phyloP scores from a whole-genome alignment of 2,113 vertebrate genomes.

The Boleophthalmus pectinirostris region DNA sequence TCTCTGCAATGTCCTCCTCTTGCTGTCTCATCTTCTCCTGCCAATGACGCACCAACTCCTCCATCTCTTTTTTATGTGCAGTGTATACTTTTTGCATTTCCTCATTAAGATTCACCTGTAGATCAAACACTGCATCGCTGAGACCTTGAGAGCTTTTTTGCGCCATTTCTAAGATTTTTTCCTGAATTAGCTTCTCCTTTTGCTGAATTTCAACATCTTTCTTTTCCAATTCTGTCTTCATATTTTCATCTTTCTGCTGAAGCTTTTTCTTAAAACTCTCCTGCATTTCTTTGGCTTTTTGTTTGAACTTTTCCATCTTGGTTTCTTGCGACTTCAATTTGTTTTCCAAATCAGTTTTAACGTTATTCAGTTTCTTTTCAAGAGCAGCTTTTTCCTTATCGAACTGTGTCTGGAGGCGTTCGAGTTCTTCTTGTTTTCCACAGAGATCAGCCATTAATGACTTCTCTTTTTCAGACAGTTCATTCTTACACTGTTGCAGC shows the following conservation, averaged over 20 bases:
- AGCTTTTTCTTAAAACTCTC: slow-evolving; percentile 88
- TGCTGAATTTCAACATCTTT: slow-evolving; percentile 83
- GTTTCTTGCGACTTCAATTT: slow-evolving; percentile 87
- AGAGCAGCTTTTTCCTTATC: slow-evolving; percentile 76
- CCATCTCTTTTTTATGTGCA: slow-evolving; percentile 75
- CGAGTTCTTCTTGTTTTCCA: slow-evolving; percentile 72
- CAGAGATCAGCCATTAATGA: slow-evolving; percentile 68
- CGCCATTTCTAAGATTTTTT: slow-evolving; percentile 87
- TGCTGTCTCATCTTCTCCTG: slow-evolving; percentile 81
- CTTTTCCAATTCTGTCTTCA: slow-evolving; percentile 86
- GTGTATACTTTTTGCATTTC: slow-evolving; percentile 81
- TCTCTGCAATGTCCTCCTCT: slow-evolving; percentile 81
- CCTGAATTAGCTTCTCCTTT: slow-evolving; percentile 87
- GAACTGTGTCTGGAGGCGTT: slow-evolving; percentile 73
- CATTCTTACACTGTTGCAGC: slow-evolving; percentile 71
- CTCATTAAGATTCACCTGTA: slow-evolving; percentile 87
- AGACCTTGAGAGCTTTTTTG: slow-evolving; percentile 85
- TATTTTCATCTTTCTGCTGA: slow-evolving; percentile 85
- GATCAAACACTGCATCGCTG: slow-evolving; percentile 80
- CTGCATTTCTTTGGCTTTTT: slow-evolving; percentile 88
- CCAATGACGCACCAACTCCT: slow-evolving; percentile 73
- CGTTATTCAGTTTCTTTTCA: slow-evolving; percentile 75
- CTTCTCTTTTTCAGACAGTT: slow-evolving; percentile 79
- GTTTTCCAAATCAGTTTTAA: slow-evolving; percentile 81
- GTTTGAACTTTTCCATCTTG: slow-evolving; percentile 86